A percentile compares a stretch with the other conserved stretches of the same genome.
phyloP scores from a whole-genome alignment of 2,113 vertebrate species.

The Oryzias celebensis region DNA sequence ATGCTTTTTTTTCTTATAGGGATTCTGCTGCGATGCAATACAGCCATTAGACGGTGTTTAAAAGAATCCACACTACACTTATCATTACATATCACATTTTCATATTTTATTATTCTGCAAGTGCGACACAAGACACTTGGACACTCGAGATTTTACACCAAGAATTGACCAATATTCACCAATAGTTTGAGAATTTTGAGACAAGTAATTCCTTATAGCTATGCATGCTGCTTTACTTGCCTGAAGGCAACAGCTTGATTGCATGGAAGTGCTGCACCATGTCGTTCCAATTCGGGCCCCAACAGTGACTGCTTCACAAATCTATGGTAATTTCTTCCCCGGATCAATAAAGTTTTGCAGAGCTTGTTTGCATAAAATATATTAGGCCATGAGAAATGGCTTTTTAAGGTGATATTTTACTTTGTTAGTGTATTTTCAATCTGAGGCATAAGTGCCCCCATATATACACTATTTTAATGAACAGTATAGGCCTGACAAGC shows the following conservation, averaged over 20 bases:
- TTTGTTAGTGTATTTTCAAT: conserved; percentile 36
- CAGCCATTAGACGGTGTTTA: conserved; percentile 13
- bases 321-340: conserved; percentile 37
- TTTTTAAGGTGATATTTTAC: conserved; percentile 46
- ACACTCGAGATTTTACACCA: too few species aligned
- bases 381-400: conserved; percentile 27
- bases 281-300: conserved; percentile 8
- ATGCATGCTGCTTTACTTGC: conserved; percentile 7
- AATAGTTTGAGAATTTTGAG: not conserved
- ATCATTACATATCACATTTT: not conserved
- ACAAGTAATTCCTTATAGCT: not conserved
- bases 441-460: conserved; percentile 4
- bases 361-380: conserved; percentile 51
- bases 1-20: conserved; percentile 15
- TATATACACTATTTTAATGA: conserved; percentile 35
- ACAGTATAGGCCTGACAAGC: conserved; percentile 22
- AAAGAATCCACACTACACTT: not conserved
- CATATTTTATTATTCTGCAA: not conserved
- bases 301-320: conserved; percentile 26
- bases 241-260: conserved; percentile 18
- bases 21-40: conserved; percentile 8
- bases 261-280: conserved; percentile 3
- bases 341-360: conserved; percentile 47
- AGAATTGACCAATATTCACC: not conserved
- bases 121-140: not conserved